Percentiles rank a stretch among this genome's conserved stretches.
Conservation (phyloP, 2,797 vertebrate genomes). For the Chelonia mydas region DNA sequence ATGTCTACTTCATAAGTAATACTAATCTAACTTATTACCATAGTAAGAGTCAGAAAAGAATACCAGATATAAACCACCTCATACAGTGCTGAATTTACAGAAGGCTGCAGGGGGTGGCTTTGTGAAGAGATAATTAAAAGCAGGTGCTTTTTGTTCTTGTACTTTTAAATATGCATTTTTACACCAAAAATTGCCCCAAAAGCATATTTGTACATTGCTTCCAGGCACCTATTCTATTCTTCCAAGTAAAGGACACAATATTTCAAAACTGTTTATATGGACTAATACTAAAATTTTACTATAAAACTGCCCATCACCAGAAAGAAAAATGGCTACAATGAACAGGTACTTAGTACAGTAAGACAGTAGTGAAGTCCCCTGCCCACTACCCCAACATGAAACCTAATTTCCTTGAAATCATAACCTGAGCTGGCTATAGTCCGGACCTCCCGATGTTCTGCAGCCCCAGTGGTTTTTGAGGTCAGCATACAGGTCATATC, state of each 20-base stretch:
- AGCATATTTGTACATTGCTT: neutral
- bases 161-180: neutral
- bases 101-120: neutral
- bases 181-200: neutral
- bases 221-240: neutral
- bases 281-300: neutral
- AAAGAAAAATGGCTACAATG: neutral
- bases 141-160: neutral
- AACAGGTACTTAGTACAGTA: neutral
- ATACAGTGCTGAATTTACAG: neutral
- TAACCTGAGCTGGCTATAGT: neutral
- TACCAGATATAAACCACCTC: neutral
- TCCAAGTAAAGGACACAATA: rapidly evolving
- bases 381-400: neutral
- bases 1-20: neutral
- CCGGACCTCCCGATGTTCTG: neutral
- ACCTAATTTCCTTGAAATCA: neutral
- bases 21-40: neutral
- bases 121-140: neutral
- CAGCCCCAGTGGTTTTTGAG: neutral
- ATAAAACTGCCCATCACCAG: neutral
- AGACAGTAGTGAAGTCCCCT: neutral
- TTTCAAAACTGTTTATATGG: neutral
- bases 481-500: neutral
- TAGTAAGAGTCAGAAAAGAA: neutral